Percentiles rank a stretch among this genome's conserved stretches.
phyloP scores from a whole-genome alignment of 2,888 invertebrate genomes.

The Clivina fossor region DNA sequence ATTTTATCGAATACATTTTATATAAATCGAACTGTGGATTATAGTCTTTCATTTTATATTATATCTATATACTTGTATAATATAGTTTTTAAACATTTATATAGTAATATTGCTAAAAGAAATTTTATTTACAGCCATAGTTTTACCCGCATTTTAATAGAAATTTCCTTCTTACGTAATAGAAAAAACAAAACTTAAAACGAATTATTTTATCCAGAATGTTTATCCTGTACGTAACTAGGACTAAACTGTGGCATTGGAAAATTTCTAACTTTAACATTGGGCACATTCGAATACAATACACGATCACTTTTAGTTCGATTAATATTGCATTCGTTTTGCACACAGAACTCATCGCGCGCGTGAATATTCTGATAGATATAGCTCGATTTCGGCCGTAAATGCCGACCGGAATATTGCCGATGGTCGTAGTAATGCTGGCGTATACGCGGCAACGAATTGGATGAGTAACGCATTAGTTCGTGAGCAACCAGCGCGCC shows the following conservation, averaged over 20 bases:
- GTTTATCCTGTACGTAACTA: conserved; percentile 50
- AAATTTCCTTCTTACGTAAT: no score
- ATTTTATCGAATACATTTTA: no score
- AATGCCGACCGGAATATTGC: conserved; percentile 16
- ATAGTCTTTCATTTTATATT: no score
- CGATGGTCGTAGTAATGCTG: conserved; percentile 7
- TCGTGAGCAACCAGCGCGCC: conserved; percentile 7
- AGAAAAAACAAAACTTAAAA: background rate
- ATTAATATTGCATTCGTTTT: conserved; percentile 39
- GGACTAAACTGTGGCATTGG: conserved; percentile 51
- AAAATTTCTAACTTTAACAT: conserved; percentile 50
- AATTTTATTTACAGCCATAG: conserved; percentile 21
- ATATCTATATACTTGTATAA: no score
- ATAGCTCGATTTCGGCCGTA: conserved; percentile 43
- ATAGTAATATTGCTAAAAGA: conserved; percentile 15
- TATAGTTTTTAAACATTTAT: no score
- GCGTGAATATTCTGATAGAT: conserved; percentile 50
- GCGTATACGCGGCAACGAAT: conserved; percentile 25
- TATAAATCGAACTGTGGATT: no score
- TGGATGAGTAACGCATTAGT: conserved; percentile 20
- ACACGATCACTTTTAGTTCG: conserved; percentile 42
- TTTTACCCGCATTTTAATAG: conserved; percentile 9
- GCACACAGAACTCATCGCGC: conserved; percentile 35
- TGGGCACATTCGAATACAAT: conserved; percentile 42
- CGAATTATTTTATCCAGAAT: background rate